Conservation (phyloP, 2,113 vertebrate genomes). For the Gallinago undulata region DNA sequence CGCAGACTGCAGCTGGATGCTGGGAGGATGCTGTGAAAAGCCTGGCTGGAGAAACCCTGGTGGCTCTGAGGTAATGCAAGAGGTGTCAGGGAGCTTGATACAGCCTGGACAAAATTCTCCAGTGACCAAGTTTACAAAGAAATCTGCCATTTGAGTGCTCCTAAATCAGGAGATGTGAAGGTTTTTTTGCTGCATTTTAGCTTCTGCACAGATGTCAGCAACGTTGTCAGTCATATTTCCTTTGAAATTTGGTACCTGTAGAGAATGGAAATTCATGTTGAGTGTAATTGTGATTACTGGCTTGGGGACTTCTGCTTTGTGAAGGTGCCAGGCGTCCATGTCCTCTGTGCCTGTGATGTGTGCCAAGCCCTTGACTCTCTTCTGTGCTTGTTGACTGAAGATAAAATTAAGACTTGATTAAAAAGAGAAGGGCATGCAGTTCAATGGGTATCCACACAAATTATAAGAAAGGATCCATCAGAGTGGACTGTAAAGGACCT, state of each 20-base stretch:
- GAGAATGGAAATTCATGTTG: background rate
- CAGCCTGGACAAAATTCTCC: background rate
- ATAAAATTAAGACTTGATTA: background rate
- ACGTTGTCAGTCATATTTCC: rapidly evolving
- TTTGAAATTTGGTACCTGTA: background rate
- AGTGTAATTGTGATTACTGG: background rate
- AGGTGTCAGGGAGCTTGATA: background rate
- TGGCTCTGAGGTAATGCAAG: background rate
- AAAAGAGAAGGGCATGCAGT: background rate
- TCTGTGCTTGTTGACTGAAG: background rate
- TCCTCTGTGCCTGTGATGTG: background rate
- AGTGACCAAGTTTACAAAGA: background rate
- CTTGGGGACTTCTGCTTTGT: background rate
- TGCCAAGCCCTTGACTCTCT: conserved; percentile 22
- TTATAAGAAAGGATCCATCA: background rate
- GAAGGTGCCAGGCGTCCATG: background rate
- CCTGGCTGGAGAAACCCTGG: background rate
- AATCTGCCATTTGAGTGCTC: background rate
- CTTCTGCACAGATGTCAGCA: background rate
- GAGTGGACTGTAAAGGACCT: background rate
- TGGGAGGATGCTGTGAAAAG: background rate
- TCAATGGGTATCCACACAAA: background rate
- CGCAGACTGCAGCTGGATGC: background rate
- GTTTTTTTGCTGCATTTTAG: background rate
- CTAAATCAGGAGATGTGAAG: background rate